These are phyloP conservation scores for Trichonephila clavata DNA, from an alignment of 1,140 invertebrate genomes.

Conservation along the genomic window DNA sequence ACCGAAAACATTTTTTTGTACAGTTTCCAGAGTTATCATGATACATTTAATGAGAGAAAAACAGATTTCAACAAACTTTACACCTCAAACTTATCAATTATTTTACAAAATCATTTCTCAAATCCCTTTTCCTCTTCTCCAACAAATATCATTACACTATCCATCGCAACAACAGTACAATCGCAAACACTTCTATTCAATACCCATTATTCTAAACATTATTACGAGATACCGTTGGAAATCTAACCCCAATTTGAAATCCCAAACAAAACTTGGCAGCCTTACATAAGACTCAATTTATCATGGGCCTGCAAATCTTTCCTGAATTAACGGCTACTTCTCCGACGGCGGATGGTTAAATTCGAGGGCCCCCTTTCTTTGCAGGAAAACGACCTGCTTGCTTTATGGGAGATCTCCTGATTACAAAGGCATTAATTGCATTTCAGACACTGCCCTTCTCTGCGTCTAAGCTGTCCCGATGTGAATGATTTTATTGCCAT, in stretches of 20 bases:
- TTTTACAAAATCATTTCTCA: too few species aligned
- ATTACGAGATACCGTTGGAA: not conserved
- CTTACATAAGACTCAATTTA: conserved; percentile 55
- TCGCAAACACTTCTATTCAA: not conserved
- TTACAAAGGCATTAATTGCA: conserved; percentile 73
- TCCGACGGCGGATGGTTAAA: conserved; percentile 15
- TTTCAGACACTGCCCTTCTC: conserved; percentile 42
- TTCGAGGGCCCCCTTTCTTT: too few species aligned
- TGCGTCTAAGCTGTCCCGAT: not conserved
- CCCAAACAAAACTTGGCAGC: not conserved
- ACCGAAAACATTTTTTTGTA: too few species aligned
- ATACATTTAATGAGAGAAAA: too few species aligned
- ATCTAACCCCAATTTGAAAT: not conserved
- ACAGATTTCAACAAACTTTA: too few species aligned
- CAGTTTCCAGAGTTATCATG: too few species aligned
- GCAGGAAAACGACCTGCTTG: not conserved
- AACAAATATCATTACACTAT: not conserved
- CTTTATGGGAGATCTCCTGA: conserved; percentile 66
- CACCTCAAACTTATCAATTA: too few species aligned
- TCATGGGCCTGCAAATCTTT: conserved; percentile 69
- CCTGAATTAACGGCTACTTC: conserved; percentile 60
- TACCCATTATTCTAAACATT: not conserved
- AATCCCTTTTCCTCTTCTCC: not conserved
- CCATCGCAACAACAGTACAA: not conserved
- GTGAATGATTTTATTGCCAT: conserved; percentile 73